These are phyloP conservation scores for Bibio marci DNA, from an alignment of 2,888 invertebrate species.

Conservation along the genomic window DNA sequence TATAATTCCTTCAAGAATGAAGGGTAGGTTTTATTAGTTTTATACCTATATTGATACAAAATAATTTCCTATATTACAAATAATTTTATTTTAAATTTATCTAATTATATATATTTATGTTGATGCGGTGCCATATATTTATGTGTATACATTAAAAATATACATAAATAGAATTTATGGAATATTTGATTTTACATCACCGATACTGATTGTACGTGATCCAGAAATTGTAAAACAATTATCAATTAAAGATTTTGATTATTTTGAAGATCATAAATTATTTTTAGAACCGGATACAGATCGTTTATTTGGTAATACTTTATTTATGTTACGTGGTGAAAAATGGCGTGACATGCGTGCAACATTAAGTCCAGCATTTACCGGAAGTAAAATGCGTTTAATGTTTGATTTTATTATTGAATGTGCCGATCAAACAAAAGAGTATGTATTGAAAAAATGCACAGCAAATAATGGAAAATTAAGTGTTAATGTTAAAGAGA, in stretches of 20 bases:
- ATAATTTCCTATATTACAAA: no score
- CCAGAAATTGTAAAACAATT: constrained; percentile 23
- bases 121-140: no score
- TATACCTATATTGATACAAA: no score
- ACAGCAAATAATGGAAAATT: not conserved
- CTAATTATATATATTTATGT: no score
- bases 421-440: not conserved
- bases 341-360: constrained; percentile 27
- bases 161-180: no score
- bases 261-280: constrained; percentile 26
- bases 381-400: constrained; percentile 11
- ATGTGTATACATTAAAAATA: no score
- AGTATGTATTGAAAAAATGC: not conserved
- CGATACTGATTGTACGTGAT: no score
- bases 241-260: constrained; percentile 24
- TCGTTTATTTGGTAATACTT: constrained; percentile 24
- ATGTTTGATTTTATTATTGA: not conserved
- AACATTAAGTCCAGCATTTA: constrained; percentile 33
- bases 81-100: no score
- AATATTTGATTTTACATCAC: no score
- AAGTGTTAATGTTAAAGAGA: not conserved
- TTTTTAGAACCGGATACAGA: constrained; percentile 28
- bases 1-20: no score
- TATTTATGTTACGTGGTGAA: constrained; percentile 18
- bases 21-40: no score